A percentile compares a stretch with the other conserved stretches of the same genome.
These are phyloP conservation scores for Eudasyphora cyanicolor DNA, from an alignment of 2,888 invertebrate species.

Conservation along the genomic window DNA sequence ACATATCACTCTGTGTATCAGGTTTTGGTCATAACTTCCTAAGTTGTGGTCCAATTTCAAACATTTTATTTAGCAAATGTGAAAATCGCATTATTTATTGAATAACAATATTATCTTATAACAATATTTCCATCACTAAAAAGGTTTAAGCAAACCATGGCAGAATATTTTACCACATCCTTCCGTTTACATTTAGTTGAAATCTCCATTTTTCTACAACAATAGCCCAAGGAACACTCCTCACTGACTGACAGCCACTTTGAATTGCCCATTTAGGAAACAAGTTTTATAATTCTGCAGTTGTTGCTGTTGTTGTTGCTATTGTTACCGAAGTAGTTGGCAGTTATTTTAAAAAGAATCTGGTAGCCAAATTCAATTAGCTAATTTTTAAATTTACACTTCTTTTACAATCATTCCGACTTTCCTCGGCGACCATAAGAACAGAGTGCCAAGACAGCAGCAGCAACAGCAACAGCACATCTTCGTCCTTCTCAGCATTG, in stretches of 20 bases:
- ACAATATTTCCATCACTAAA: no score
- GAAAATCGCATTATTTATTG: no score
- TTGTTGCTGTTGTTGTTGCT: neutral
- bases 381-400: constrained; percentile 36
- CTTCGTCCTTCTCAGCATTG: no score
- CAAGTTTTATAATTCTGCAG: neutral
- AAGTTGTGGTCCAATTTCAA: no score
- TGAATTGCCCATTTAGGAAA: constrained; percentile 17
- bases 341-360: constrained; percentile 20
- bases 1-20: no score
- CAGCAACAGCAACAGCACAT: neutral
- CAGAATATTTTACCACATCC: neutral
- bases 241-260: constrained; percentile 9
- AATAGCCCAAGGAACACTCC: neutral
- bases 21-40: no score
- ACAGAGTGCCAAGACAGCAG: neutral
- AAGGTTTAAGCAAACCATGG: no score
- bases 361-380: constrained; percentile 38
- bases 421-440: neutral
- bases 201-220: neutral
- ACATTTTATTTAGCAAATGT: no score
- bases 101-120: no score
- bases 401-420: constrained; percentile 16
- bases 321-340: neutral
- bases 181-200: neutral